phyloP scores from a whole-genome alignment of 1,140 invertebrate genomes.

The Cotesia chilonis region DNA sequence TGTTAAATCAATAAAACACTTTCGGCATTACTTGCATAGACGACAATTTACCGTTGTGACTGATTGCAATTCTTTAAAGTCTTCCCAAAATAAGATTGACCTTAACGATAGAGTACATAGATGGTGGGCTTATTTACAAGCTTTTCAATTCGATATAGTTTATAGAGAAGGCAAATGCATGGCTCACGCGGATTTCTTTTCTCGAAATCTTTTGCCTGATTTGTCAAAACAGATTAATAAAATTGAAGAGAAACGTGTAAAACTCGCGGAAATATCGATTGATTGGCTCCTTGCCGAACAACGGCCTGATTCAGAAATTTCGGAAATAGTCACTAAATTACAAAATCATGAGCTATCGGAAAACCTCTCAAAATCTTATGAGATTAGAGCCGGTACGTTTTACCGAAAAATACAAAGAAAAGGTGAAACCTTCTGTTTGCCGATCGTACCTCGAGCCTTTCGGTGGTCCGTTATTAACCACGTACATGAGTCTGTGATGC shows the following conservation, averaged over 20 bases:
- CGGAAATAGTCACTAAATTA: constrained; percentile 30
- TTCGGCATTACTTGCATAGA: constrained; percentile 47
- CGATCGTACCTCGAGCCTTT: constrained; percentile 34
- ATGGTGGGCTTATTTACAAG: constrained; percentile 54
- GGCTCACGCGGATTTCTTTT: constrained; percentile 38
- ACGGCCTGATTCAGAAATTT: constrained; percentile 36
- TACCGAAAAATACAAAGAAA: constrained; percentile 44
- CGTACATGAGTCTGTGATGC: too few relatives aligned
- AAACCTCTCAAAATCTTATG: constrained; percentile 44
- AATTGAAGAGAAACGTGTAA: background rate
- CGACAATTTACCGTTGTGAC: constrained; percentile 38
- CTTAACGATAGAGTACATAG: constrained; percentile 51
- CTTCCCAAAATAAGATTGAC: constrained; percentile 48
- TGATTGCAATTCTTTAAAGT: constrained; percentile 53
- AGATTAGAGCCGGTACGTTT: constrained; percentile 41
- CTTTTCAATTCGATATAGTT: constrained; percentile 45
- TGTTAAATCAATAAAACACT: too few relatives aligned
- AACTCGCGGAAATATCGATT: constrained; percentile 36
- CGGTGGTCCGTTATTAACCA: too few relatives aligned
- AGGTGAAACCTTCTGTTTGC: constrained; percentile 43
- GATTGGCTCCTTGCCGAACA: constrained; percentile 44
- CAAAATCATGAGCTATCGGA: constrained; percentile 35
- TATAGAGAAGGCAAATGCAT: constrained; percentile 35
- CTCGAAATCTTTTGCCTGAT: constrained; percentile 27
- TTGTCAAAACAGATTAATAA: background rate